Conservation (phyloP, 2,888 invertebrate species). For the Ornithoptera priamus region DNA sequence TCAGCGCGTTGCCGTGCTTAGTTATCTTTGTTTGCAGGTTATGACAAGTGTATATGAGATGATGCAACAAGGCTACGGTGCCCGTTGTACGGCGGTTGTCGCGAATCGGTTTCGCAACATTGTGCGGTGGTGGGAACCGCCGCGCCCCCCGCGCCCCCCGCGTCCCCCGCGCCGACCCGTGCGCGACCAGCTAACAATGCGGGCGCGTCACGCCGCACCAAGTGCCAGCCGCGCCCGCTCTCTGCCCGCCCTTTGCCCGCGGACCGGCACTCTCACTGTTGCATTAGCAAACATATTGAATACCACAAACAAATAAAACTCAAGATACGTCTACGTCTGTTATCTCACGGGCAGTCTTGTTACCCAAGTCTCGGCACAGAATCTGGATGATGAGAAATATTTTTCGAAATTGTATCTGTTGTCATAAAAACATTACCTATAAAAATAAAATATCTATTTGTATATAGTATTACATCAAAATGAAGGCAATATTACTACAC, state of each 20-base stretch:
- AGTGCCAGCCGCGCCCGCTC: conserved; percentile 24
- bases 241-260: conserved; percentile 9
- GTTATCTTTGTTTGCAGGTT: not conserved
- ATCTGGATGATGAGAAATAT: too few species aligned
- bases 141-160: too few species aligned
- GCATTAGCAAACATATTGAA: conserved; percentile 1
- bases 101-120: conserved; percentile 21
- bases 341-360: too few species aligned
- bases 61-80: conserved; percentile 14
- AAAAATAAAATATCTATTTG: too few species aligned
- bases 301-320: not conserved
- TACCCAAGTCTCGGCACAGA: too few species aligned
- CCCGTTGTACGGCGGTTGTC: conserved; percentile 4
- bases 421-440: too few species aligned
- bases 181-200: conserved; percentile 23
- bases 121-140: conserved; percentile 15
- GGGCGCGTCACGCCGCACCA: conserved; percentile 21
- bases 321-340: too few species aligned
- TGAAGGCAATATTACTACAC: not conserved
- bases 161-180: not conserved
- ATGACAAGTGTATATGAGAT: conserved; percentile 12
- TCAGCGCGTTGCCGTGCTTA: too few species aligned
- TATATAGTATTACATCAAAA: too few species aligned
- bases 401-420: too few species aligned
- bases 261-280: not conserved